Evolutionary conservation across 2,113 vertebrate species (phyloP), one percentile per base, ranked within the genome.

Genomic region (Salvelinus namaycush): DNA sequence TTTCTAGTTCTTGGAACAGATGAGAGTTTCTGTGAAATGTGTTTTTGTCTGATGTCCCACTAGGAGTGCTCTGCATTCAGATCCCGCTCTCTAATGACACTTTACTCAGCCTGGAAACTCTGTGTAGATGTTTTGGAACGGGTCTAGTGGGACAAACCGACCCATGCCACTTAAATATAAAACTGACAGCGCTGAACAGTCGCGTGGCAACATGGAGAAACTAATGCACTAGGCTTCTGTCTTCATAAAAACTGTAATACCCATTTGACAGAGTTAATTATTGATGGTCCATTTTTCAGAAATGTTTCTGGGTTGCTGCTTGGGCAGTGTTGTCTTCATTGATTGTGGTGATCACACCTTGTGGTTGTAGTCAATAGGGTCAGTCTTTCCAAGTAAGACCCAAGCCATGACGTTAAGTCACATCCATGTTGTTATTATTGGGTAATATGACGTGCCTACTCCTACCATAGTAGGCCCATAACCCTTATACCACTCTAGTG

Each of bases 161-260:
- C 79, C n/a, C 44, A 70, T 78, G 78, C 83, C 84, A 87, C 84
- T 88, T 87, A 82, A 69, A 76, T 89, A 85, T 87, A 87, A 82
- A 89, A 89, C 81, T 80, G 74, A 79, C 68, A 81, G 79, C 48
- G 31, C 79, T 73, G 80, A 87, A 75, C 67, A 74, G 64, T 90
- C 80, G 87, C 82, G 67, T 85, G 85, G 86, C 72, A 81, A 87
- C 76, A 76, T 76, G 82, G 76, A 70, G 80, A 70, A 80, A 22
- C n/a, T 7, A 83, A 84, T 83, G 89, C 86, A 84, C 80, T 79
- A 75, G 74, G 83, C 76, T 60, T 82, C 86, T 65, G 70, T 77
- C 80, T 87, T 91, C 89, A 90, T 91, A 79, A 92, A 92, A 90
- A 77, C 89, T 92, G 87, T 88, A 91, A 86, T 77, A 89, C 84